phyloP scores from a whole-genome alignment of 2,888 invertebrate genomes.

The Philereme transversata region DNA sequence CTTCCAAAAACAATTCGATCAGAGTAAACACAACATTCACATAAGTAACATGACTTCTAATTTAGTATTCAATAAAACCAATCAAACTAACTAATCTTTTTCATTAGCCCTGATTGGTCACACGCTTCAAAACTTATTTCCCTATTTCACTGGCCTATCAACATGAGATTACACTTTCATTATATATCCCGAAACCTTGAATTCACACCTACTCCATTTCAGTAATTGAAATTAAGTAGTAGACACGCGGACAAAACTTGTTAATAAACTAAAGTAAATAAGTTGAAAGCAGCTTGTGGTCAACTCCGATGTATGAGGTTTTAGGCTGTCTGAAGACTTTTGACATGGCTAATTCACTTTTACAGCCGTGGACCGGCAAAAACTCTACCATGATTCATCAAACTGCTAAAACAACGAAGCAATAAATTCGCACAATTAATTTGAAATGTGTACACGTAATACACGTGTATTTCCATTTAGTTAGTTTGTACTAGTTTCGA shows the following conservation, averaged over 20 bases:
- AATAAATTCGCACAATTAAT: background rate
- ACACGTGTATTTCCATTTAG: background rate
- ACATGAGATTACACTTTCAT: slow-evolving; percentile 34
- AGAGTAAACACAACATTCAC: background rate
- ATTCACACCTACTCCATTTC: slow-evolving; percentile 19
- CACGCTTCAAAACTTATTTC: slow-evolving; percentile 25
- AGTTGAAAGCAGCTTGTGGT: too few species aligned
- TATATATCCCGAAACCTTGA: slow-evolving; percentile 27
- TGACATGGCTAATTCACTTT: too few species aligned
- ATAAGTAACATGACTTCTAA: background rate
- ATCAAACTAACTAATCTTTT: slow-evolving; percentile 15
- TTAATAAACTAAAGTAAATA: too few species aligned
- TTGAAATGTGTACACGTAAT: background rate
- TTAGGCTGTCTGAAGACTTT: too few species aligned
- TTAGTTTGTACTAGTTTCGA: slow-evolving; percentile 6
- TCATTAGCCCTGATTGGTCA: slow-evolving; percentile 34
- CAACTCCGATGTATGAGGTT: too few species aligned
- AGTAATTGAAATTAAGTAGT: slow-evolving; percentile 18
- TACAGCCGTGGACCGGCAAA: too few species aligned
- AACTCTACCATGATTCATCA: background rate
- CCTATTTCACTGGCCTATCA: slow-evolving; percentile 25
- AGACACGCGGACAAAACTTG: background rate
- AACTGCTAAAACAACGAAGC: background rate
- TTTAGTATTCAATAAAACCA: background rate
- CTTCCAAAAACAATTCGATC: background rate